Base-by-base conservation (phyloP, 2,888 invertebrate species). In the Iphiclides podalirius region DNA sequence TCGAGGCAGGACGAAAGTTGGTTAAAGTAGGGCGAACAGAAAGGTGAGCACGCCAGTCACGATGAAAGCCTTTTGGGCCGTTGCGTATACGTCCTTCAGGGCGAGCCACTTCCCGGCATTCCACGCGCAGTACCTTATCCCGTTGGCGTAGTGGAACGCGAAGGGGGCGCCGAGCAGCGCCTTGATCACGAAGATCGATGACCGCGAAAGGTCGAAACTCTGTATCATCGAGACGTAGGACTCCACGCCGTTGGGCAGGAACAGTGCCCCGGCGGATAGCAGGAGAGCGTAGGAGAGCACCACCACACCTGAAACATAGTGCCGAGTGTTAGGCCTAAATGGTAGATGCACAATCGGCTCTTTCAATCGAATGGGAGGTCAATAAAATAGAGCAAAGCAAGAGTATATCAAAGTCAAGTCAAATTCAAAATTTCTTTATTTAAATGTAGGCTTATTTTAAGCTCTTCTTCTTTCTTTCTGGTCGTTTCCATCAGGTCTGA, bases 211-310 rank as follows among this genome's bases (percentile, higher is more conserved):
- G 37, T 83, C 63, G 8, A 84, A 47, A 40, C 79, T 80, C 50
- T 86, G 85, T 9, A 86, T 78, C 12, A 81, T 69, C 0, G 70
- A 70, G 0, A 81, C 76, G 47, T 74, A 75, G 0, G 79, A 72
- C 12, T 84, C 79, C 0, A 83, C 60, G 0, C 86, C 87, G 16
- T 82, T 77, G 0, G 79, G 57, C 0, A 84, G 59, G 47, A 81
- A 78, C 20, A 86, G 46, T 0, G 79, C 52, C 0, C 76, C 79
- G 0, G 64, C 64, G 0, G 79, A 62, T 1, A 86, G 48, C 1
- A 71, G 1, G 0, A 79, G 4, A 0, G 77, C 73, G 55, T 77
- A 82, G 0, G 51, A 40, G 0, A 73, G 54, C 8, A 77, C 0
- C 0, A 77, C 55, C 0, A 53, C 15, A 51, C 85, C 86, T 85